Percentiles rank a stretch among this genome's conserved stretches.
Evolutionary conservation across 1,140 invertebrate species (phyloP).

Genomic region (Bombus polaris): DNA sequence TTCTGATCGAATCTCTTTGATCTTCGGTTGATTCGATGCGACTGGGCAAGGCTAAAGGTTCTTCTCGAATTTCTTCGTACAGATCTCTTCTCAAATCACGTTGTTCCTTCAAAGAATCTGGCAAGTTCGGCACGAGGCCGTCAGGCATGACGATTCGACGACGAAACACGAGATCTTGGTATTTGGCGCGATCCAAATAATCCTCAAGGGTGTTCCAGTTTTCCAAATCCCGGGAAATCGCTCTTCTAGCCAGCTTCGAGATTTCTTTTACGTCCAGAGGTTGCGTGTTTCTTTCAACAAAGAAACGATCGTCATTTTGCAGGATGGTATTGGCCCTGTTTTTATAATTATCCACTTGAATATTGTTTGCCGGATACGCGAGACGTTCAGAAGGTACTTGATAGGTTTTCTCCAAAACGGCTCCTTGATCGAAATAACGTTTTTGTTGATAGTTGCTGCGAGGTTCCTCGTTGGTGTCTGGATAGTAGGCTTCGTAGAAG

Average conservation of each 20-base stretch:
- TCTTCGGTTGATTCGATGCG: background rate
- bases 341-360: background rate
- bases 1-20: constrained; percentile 6
- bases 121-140: background rate
- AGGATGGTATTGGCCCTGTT: background rate
- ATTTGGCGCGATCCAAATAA: constrained; percentile 37
- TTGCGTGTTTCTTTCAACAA: background rate
- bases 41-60: background rate
- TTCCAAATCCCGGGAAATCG: constrained; percentile 51
- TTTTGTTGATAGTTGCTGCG: constrained; percentile 47
- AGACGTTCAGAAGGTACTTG: constrained; percentile 55
- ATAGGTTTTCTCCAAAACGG: constrained; percentile 63
- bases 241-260: constrained; percentile 53
- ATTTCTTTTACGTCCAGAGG: constrained; percentile 38
- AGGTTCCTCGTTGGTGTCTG: constrained; percentile 49
- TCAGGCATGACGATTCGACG: constrained; percentile 11
- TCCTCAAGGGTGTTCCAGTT: constrained; percentile 57
- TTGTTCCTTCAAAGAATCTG: background rate
- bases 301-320: background rate
- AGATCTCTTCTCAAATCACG: background rate
- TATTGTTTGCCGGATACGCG: background rate
- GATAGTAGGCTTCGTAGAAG: constrained; percentile 75
- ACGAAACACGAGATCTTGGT: constrained; percentile 32
- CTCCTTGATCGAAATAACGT: constrained; percentile 49
- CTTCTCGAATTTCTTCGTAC: constrained; percentile 16